Percentiles rank a stretch among this genome's conserved stretches.
These are phyloP conservation scores for Shargacucullia verbasci DNA, from an alignment of 2,888 invertebrate genomes.

Conservation along the genomic window DNA sequence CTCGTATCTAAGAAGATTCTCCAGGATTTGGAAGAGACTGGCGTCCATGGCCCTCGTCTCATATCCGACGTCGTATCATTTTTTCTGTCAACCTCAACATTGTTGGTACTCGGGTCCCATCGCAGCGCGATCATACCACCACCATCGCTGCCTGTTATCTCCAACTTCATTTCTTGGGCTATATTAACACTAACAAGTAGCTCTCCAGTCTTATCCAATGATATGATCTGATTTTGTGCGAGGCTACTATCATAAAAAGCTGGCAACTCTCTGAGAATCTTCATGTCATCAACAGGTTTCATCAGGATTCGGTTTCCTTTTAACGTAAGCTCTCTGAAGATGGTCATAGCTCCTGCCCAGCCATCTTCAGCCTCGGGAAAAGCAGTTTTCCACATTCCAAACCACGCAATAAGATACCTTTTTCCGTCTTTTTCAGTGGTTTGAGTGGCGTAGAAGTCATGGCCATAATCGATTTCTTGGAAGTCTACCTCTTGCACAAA, in stretches of 20 bases:
- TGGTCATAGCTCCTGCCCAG: slow-evolving; percentile 82
- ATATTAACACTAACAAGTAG: slow-evolving; percentile 69
- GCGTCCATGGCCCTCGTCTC: slow-evolving; percentile 78
- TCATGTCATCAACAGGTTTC: slow-evolving; percentile 73
- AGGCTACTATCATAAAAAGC: slow-evolving; percentile 55
- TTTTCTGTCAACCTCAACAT: slow-evolving; percentile 69
- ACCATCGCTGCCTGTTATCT: slow-evolving; percentile 68
- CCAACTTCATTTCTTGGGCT: slow-evolving; percentile 63
- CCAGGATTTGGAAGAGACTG: slow-evolving; percentile 65
- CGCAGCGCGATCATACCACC: slow-evolving; percentile 64
- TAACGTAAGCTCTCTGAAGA: slow-evolving; percentile 75
- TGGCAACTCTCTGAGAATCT: slow-evolving; percentile 62
- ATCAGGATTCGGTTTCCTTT: slow-evolving; percentile 68
- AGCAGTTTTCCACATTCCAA: slow-evolving; percentile 80
- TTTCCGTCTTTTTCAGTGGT: slow-evolving; percentile 74
- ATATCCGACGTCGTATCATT: slow-evolving; percentile 69
- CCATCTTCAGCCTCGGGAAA: slow-evolving; percentile 76
- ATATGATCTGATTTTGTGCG: slow-evolving; percentile 24
- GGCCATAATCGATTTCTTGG: slow-evolving; percentile 83
- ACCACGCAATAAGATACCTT: slow-evolving; percentile 80
- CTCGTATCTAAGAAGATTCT: slow-evolving; percentile 81
- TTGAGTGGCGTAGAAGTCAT: slow-evolving; percentile 85
- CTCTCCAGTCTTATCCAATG: slow-evolving; percentile 70
- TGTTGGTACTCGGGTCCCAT: slow-evolving; percentile 69
- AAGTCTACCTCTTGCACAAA: slow-evolving; percentile 72